Evolutionary conservation across 2,113 vertebrate species (phyloP).

Genomic region (Petromus typicus): DNA sequence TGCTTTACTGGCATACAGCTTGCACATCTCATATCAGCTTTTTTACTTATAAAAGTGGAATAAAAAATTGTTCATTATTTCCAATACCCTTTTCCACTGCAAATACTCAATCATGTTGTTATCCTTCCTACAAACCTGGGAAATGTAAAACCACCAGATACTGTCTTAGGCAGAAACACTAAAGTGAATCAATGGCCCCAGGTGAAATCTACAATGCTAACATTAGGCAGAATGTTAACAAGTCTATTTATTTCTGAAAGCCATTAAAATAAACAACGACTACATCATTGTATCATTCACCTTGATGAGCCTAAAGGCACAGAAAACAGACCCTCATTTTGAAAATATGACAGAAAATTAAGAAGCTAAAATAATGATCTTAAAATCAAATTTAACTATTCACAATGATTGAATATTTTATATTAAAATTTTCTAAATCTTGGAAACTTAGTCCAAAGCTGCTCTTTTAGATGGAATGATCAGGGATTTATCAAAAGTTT

Average conservation of each 20-base stretch:
- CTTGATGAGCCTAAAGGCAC: not conserved
- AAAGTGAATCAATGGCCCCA: not conserved
- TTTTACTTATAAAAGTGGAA: slow-evolving; percentile 27
- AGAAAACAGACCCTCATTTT: slow-evolving; percentile 6
- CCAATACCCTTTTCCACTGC: not conserved
- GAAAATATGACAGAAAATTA: not conserved
- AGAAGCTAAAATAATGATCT: slow-evolving; percentile 22
- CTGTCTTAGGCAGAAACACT: not conserved
- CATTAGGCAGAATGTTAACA: not conserved
- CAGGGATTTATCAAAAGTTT: not conserved
- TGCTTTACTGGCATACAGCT: not conserved
- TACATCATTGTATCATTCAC: not conserved
- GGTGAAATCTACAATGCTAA: not conserved
- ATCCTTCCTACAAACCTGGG: not conserved
- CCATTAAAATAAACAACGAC: not conserved
- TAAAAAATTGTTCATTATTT: not conserved
- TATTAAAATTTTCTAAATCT: not conserved
- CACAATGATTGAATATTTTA: not conserved
- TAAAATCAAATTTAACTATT: slow-evolving; percentile 22
- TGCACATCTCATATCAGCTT: not conserved
- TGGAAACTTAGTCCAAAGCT: not conserved
- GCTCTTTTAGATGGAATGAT: not conserved
- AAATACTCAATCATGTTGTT: not conserved
- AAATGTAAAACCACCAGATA: not conserved
- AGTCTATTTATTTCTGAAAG: slow-evolving; percentile 33